A percentile compares a stretch with the other conserved stretches of the same genome.
Evolutionary conservation across 1,140 invertebrate species (phyloP).

Genomic region (Trachelipus rathkii): DNA sequence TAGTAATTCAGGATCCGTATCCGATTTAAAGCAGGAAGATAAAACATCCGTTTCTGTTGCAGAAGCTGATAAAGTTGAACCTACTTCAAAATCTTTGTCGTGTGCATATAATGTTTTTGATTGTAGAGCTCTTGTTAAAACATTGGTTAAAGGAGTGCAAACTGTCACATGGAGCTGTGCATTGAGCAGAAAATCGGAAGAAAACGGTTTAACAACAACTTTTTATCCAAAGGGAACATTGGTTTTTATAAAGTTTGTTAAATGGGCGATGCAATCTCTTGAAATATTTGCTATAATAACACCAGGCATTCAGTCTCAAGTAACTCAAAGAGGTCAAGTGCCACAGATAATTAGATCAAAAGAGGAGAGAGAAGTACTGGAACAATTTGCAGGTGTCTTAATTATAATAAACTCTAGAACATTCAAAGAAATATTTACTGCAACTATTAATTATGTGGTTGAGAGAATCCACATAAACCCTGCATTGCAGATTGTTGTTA

Average conservation of each 20-base stretch:
- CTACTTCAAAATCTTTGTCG: constrained; percentile 14
- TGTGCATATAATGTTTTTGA: constrained; percentile 80
- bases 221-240: constrained; percentile 63
- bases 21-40: constrained; percentile 48
- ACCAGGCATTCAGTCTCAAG: constrained; percentile 43
- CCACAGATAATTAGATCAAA: constrained; percentile 75
- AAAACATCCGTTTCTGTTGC: constrained; percentile 48
- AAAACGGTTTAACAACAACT: constrained; percentile 33
- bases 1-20: constrained; percentile 10
- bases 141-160: constrained; percentile 90
- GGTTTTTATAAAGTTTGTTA: constrained; percentile 85
- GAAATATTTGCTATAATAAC: constrained; percentile 67
- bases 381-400: constrained; percentile 93
- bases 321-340: constrained; percentile 50
- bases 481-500: constrained; percentile 90
- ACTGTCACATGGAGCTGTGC: constrained; percentile 92
- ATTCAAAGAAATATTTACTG: constrained; percentile 93
- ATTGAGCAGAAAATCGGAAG: constrained; percentile 61
- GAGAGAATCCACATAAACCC: constrained; percentile 89
- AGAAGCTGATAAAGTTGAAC: constrained; percentile 2
- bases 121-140: constrained; percentile 88
- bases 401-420: constrained; percentile 92
- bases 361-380: constrained; percentile 94
- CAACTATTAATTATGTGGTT: constrained; percentile 90
- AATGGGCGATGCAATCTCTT: constrained; percentile 87